Evolutionary conservation across 2,888 invertebrate genomes (phyloP).

Genomic region (Trissonchulus sp.): DNA sequence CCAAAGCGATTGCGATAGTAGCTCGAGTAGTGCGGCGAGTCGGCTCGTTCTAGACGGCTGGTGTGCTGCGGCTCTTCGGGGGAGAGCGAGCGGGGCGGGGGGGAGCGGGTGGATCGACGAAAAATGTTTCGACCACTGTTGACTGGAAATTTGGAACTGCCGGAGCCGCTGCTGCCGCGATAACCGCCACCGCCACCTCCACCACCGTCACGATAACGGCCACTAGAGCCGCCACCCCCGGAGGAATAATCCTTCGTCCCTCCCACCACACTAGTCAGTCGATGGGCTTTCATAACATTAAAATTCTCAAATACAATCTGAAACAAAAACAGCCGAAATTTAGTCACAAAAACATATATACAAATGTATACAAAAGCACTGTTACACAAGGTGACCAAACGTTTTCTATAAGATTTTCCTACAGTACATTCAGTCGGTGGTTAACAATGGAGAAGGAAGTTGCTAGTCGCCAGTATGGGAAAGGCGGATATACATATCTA

Average conservation of each 20-base stretch:
- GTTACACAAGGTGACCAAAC: too few relatives aligned
- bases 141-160: background rate
- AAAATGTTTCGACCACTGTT: background rate
- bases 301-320: too few relatives aligned
- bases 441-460: too few relatives aligned
- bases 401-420: too few relatives aligned
- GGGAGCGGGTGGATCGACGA: background rate
- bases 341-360: too few relatives aligned
- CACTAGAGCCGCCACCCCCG: background rate
- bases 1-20: constrained; percentile 40
- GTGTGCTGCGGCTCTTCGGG: background rate
- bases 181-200: background rate
- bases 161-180: constrained; percentile 14
- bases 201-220: background rate
- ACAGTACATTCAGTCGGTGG: too few relatives aligned
- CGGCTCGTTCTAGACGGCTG: background rate
- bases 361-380: too few relatives aligned
- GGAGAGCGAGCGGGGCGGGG: too few relatives aligned
- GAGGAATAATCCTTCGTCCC: background rate
- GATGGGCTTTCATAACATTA: background rate
- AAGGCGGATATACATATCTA: too few relatives aligned
- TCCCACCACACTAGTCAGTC: background rate
- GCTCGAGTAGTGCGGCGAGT: constrained; percentile 17
- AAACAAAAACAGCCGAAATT: too few relatives aligned
- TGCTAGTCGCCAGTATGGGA: too few relatives aligned